Evolutionary conservation across 2,888 invertebrate species (phyloP), one percentile per base, ranked within the genome.

Genomic region (Conomelus anceps): DNA sequence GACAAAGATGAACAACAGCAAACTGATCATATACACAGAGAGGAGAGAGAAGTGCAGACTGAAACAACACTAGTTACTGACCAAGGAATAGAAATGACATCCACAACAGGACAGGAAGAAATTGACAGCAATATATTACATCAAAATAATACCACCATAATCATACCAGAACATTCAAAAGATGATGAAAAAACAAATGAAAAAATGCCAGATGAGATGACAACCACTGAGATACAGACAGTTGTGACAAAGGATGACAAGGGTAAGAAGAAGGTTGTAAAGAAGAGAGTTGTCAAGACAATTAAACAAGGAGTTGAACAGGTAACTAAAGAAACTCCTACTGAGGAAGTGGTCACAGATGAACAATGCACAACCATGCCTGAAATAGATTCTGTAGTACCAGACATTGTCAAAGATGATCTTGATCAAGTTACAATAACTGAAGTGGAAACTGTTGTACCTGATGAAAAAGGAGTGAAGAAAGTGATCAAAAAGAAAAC

Each of bases 241-340:
- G 88, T 87, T 34, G 41, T 90, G 6, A 6, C 86, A 22, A 87
- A 84, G 17, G 90, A 90, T 17, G 89, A 63, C 0, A n/a, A n/a
- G n/a, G 41, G 34, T 9, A 90, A 86, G 26, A 88, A 86, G 17
- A 89, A 85, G 41, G 89, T 91, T 3, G 22, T 22, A n/a, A 85
- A 86, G 87, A 90, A 90, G 63, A 89, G 85, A 88, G 63, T 84
- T 22, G 86, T 90, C 17, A 89, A 89, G 34, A 89, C 23, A 29
- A 89, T 89, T 85, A 26, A 26, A 1, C 88, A 88, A 17, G 89
- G 89, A 41, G 88, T 87, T 86, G 89, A 90, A 13, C 90, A 93
- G 26, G 91, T 94, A 0, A 93, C 93, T 1, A 93, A 94, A 91
- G 93, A 94, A 17, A 92, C 93, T 3, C 93, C 94, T 0, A 92